Percentiles rank a stretch among this genome's conserved stretches.
phyloP scores from a whole-genome alignment of 2,797 vertebrate species.

The Scyliorhinus canicula region DNA sequence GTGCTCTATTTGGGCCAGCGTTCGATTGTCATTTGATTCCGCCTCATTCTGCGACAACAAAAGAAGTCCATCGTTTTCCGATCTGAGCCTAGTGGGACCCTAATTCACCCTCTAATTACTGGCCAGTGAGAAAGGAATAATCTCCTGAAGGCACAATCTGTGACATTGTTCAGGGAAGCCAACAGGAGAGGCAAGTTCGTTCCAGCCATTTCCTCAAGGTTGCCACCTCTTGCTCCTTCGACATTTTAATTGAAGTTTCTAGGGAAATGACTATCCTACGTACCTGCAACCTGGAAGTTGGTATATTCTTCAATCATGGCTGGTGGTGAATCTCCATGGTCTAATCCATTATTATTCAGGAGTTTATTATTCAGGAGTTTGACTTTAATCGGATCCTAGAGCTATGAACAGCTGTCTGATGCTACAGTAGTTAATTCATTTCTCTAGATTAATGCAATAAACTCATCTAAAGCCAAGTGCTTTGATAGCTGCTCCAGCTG shows the following conservation, averaged over 20 bases:
- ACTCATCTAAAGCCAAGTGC: slow-evolving; percentile 29
- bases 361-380: slow-evolving; percentile 30
- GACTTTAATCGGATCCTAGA: slow-evolving; percentile 38
- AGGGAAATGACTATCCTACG: neutral
- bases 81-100: neutral
- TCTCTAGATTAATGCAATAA: slow-evolving; percentile 20
- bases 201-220: neutral
- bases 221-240: neutral
- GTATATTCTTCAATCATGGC: neutral
- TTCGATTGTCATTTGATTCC: neutral
- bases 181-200: neutral
- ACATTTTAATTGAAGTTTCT: neutral
- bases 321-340: slow-evolving; percentile 2
- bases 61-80: neutral
- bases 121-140: neutral
- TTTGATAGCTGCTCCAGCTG: slow-evolving; percentile 33
- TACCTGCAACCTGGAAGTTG: neutral
- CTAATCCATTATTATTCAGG: neutral
- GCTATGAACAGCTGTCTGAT: slow-evolving; percentile 38
- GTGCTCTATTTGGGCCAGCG: neutral
- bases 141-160: neutral
- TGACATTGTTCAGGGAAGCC: neutral
- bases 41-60: neutral
- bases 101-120: neutral
- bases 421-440: slow-evolving; percentile 10